These are phyloP conservation scores for Pungitius pungitius DNA, from an alignment of 2,113 vertebrate species.

Conservation along the genomic window DNA sequence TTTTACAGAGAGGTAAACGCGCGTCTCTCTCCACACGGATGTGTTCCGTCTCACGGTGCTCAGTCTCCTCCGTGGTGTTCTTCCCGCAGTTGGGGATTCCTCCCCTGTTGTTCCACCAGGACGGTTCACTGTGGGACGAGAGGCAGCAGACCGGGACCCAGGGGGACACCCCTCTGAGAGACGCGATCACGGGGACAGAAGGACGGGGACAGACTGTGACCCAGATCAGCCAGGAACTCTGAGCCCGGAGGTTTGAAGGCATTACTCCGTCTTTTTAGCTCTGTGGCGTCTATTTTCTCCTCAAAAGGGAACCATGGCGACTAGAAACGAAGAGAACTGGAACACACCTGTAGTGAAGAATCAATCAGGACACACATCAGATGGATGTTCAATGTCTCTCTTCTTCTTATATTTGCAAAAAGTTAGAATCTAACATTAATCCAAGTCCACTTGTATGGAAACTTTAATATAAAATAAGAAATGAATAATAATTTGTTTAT, in stretches of 20 bases:
- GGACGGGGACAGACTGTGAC: slow-evolving; percentile 64
- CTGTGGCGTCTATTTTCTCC: no score
- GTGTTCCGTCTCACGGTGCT: not conserved
- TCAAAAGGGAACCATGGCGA: no score
- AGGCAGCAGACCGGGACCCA: not conserved
- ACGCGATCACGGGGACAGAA: slow-evolving; percentile 35
- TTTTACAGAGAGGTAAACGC: slow-evolving; percentile 85
- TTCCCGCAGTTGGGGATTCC: slow-evolving; percentile 84
- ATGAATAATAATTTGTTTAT: no score
- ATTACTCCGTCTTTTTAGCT: not conserved
- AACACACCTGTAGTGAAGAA: no score
- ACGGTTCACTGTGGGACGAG: slow-evolving; percentile 25
- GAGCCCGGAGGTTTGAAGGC: slow-evolving; percentile 76
- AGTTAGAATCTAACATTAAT: no score
- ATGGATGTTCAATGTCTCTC: no score
- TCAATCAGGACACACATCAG: no score
- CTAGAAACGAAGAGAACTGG: no score
- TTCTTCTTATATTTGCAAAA: no score
- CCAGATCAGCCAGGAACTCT: slow-evolving; percentile 42
- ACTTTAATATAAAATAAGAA: no score
- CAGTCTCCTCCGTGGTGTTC: not conserved
- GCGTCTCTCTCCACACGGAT: no score
- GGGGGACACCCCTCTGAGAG: not conserved
- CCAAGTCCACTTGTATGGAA: no score
- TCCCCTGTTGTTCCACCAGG: slow-evolving; percentile 86